Conservation (phyloP, 2,797 vertebrate genomes). For the Taeniopygia guttata region DNA sequence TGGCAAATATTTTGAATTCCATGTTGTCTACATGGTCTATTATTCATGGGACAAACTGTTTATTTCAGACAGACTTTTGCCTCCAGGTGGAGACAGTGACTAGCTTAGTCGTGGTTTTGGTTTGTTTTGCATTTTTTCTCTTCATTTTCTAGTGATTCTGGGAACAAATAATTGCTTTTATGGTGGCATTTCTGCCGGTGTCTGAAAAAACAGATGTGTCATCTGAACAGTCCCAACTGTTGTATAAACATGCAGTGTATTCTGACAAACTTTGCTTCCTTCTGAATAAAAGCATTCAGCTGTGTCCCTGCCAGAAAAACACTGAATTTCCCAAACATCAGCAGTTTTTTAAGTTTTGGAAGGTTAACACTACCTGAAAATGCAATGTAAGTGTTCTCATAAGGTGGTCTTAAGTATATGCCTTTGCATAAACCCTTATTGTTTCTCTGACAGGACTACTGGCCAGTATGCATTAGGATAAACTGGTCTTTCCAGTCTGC, state of each 20-base stretch:
- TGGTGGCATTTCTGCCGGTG: background rate
- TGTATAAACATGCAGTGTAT: conserved; percentile 19
- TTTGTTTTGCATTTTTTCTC: background rate
- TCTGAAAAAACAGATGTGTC: conserved; percentile 37
- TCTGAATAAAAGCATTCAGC: background rate
- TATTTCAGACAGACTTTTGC: background rate
- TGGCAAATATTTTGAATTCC: background rate
- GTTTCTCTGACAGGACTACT: background rate
- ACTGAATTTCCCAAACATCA: background rate
- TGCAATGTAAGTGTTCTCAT: background rate
- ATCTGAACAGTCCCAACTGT: background rate
- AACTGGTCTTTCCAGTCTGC: background rate
- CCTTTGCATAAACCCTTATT: background rate
- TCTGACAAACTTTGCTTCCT: conserved; percentile 6
- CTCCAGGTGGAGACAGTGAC: conserved; percentile 1
- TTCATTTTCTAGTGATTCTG: background rate
- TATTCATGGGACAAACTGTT: background rate
- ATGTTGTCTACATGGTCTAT: background rate
- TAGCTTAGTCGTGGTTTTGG: background rate
- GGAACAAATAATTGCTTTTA: background rate
- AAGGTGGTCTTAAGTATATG: background rate
- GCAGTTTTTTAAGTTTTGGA: background rate
- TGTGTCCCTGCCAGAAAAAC: background rate
- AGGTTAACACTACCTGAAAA: background rate
- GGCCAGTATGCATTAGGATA: background rate